Conservation (phyloP, 2,797 vertebrate genomes). For the Notamacropus eugenii region DNA sequence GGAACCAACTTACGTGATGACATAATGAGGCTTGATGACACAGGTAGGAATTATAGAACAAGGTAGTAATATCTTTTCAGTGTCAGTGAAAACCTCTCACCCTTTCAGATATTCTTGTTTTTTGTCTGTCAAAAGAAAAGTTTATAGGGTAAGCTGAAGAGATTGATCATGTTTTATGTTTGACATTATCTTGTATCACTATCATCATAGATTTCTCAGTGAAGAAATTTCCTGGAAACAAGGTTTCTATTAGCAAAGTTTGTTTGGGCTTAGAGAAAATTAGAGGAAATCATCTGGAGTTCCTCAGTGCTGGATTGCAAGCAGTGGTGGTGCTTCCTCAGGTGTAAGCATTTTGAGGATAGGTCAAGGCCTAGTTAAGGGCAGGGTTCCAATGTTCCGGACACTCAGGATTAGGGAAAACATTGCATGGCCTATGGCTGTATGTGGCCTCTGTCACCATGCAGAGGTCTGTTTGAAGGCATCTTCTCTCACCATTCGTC, state of each 20-base stretch:
- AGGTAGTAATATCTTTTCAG: background rate
- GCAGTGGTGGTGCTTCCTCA: background rate
- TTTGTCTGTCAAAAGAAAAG: background rate
- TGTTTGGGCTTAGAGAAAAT: background rate
- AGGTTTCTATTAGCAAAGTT: background rate
- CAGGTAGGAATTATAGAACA: constrained; percentile 85
- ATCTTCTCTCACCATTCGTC: background rate
- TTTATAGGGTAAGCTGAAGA: background rate
- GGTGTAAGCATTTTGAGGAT: background rate
- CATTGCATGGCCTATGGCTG: background rate
- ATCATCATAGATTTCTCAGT: background rate
- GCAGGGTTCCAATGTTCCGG: background rate
- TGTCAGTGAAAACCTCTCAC: background rate
- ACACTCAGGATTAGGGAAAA: background rate
- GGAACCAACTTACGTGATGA: constrained; percentile 99
- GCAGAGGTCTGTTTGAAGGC: background rate
- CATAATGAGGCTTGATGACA: constrained; percentile 99
- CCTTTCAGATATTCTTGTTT: background rate
- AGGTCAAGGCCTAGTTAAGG: background rate
- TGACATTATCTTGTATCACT: background rate
- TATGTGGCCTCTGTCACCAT: background rate
- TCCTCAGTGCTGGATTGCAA: background rate
- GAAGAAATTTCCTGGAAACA: background rate
- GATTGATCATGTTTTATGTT: background rate
- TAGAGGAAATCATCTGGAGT: background rate